Conservation (phyloP, 37 sponge, comb jelly and placozoan genomes). For the Halichondria panicea region DNA sequence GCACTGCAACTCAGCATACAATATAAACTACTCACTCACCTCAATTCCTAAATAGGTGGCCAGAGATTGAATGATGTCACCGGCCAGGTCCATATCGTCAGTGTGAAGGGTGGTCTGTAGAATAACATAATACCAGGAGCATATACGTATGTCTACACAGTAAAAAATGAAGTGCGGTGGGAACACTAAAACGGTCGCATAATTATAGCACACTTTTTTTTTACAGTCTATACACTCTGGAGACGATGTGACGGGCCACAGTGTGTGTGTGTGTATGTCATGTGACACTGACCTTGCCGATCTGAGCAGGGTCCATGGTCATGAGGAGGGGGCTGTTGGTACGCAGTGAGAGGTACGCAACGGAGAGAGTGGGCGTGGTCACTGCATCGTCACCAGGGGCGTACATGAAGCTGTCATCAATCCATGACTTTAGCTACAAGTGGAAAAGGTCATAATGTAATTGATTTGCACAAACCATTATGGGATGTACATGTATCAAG, state of each 20-base stretch:
- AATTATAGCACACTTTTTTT: no score
- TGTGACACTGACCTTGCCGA: conserved; percentile 41
- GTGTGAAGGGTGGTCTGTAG: conserved; percentile 71
- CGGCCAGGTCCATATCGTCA: conserved; percentile 96
- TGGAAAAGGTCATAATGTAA: no score
- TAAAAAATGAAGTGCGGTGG: no score
- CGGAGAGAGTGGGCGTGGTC: conserved; percentile 33
- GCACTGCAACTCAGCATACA: not conserved
- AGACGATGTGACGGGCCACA: no score
- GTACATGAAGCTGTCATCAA: conserved; percentile 56
- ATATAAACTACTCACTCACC: conserved; percentile 21
- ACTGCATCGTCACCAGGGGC: conserved; percentile 44
- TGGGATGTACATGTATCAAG: no score
- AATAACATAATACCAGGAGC: not conserved
- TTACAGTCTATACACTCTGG: no score
- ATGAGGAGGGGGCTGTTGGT: conserved; percentile 74
- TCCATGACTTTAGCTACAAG: conserved; percentile 38
- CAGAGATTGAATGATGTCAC: conserved; percentile 87
- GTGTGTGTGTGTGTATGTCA: no score
- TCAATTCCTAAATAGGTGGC: conserved; percentile 80
- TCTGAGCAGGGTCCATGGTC: conserved; percentile 47
- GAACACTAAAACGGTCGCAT: no score
- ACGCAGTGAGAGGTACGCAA: conserved; percentile 74
- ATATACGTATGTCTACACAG: no score
- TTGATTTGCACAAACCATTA: no score